Evolutionary conservation across 2,888 invertebrate genomes (phyloP), one percentile per base, ranked within the genome.

Genomic region (Crepidodera aurea): DNA sequence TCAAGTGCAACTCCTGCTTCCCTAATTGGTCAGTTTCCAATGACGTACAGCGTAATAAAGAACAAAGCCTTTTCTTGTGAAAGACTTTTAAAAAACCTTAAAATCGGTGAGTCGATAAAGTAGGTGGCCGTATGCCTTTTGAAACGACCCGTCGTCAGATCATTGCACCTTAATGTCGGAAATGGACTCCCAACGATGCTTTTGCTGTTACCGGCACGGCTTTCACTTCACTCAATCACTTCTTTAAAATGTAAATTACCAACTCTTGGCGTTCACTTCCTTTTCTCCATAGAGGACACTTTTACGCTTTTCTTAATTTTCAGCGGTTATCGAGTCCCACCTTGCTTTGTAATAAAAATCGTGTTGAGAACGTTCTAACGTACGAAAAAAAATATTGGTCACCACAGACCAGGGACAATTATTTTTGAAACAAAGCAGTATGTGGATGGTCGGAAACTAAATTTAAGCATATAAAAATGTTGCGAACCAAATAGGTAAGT

Each of bases 201-300:
- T 29, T 51, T 19, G 10, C 34, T 10, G 32, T 29, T 51, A 51
- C 51, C 51, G 34, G 18, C 34, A 22, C 29, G 12, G 46, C 46
- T 42, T 42, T 46, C 55, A 19, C 55, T 54, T 22, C 44, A 75
- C 73, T 76, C 73, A 72, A 75, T 77, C 76, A 75, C 77, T 76
- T 75, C 75, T 74, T 75, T 74, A 75, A 74, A 76, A 78, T 78
- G 78, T 75, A 77, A 77, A 78, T 78, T 77, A 73, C 73, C 71
- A 48, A 69, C 69, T 66, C 72, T 73, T 73, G 71, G 44, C 22
- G 8, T 10, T 67, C 60, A 69, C 74, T 76, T 76, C 75, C 76
- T 70, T 69, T 67, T 64, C 13, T 37, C 7, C 15, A 15, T 37
- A 22, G 3, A 7, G 13, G 13, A 10, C 37, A 37, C 37, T 37